Base-by-base conservation (phyloP, 2,113 vertebrate species). In the Damaliscus lunatus region DNA sequence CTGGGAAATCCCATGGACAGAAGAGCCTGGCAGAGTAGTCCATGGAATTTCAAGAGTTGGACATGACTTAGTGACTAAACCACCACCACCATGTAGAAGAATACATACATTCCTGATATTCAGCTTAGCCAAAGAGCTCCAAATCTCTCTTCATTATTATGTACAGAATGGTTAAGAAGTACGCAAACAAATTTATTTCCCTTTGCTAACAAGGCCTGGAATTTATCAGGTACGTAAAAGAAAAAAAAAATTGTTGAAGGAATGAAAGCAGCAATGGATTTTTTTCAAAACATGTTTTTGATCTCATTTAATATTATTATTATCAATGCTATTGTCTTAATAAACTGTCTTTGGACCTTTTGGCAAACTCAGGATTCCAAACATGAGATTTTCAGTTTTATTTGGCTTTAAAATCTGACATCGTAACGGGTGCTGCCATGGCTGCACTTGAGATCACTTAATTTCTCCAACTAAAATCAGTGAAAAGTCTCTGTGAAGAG, bases 381-480 rank as follows among this genome's bases (percentile, higher is more conserved):
- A 48, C 57, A 83, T 4, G 40, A 57, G 60, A 43, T 55, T 71
- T 96, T 86, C 48, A 3, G 15, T 86, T 82, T 92, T 48, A 31
- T 62, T 62, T 43, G 50, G 33, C 77, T 96, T 86, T 43, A 97
- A 92, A 96, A 90, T 87, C 91, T 27, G 52, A 59, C 94, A 94
- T 82, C 71, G 67, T 90, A 94, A 92, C 21, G 43, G 96, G 50
- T 92, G 88, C 62, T 23, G 15, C 53, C 14, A 29, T 23, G 55
- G 48, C 90, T 96, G 67, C 93, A 84, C 87, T 96, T 98, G 89
- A 95, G 96, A 98, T 98, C 93, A 55, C 97, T 98, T 98, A 98
- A 98, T 98, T 98, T 98, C 97, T 98, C 10, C 0, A 52, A 98
- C 97, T 84, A 67, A 74, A 97, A 81, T 94, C 91, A 92, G 91